phyloP scores from a whole-genome alignment of 2,113 vertebrate genomes.

The Cryptotis parvus region DNA sequence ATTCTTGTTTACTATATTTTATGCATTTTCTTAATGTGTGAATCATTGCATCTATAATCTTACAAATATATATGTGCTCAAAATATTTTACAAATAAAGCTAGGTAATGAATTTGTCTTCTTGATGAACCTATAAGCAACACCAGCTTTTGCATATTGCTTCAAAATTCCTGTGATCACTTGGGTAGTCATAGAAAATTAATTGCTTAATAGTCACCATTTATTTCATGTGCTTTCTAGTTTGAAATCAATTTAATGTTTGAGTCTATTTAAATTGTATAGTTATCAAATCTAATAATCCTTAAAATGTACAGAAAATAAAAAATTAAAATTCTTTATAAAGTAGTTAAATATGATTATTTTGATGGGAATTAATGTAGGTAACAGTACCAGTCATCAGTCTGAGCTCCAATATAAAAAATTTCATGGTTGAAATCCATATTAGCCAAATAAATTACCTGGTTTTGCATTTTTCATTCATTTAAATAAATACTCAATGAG shows the following conservation, averaged over 20 bases:
- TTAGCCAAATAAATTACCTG: not conserved
- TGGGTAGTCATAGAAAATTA: not conserved
- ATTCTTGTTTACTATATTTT: not conserved
- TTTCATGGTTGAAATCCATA: not conserved
- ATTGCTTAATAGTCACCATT: not conserved
- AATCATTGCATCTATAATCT: not conserved
- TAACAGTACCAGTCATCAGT: not conserved
- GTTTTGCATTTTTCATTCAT: not conserved
- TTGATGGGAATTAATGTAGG: not conserved
- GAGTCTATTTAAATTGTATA: not conserved
- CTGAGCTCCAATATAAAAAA: not conserved
- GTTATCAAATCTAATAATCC: not conserved
- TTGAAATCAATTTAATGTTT: not conserved
- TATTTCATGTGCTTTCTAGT: not conserved
- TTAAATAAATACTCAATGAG: constrained; percentile 25
- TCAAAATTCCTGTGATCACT: not conserved
- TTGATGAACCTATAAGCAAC: not conserved
- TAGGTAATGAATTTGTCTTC: not conserved
- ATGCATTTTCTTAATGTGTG: not conserved
- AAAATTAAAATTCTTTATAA: not conserved
- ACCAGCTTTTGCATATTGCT: not conserved
- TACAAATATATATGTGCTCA: not conserved
- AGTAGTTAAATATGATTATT: not conserved
- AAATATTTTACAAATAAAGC: not conserved
- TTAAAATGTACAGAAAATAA: not conserved